phyloP scores from a whole-genome alignment of 1,140 invertebrate genomes.

The Apis mellifera region Amel_HAv3.1 CM009937.2:8454501-8455000 shows the following conservation, averaged over 20 bases:
- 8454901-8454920: slow-evolving; percentile 30
- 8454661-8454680: slow-evolving; percentile 56
- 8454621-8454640: slow-evolving; percentile 22
- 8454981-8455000: slow-evolving; percentile 44
- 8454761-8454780: slow-evolving; percentile 52
- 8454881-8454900: slow-evolving; percentile 52
- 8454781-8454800: slow-evolving; percentile 41
- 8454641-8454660: background rate
- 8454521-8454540: no score
- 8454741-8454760: no score
- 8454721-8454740: slow-evolving; percentile 45
- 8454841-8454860: slow-evolving; percentile 59
- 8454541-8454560: no score
- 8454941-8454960: slow-evolving; percentile 31
- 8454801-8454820: slow-evolving; percentile 36
- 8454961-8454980: slow-evolving; percentile 3
- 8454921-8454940: background rate
- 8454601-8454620: no score
- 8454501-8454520: no score
- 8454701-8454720: slow-evolving; percentile 79
- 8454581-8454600: no score
- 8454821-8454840: slow-evolving; percentile 36
- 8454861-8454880: slow-evolving; percentile 56
- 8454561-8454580: no score
- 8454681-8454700: slow-evolving; percentile 74